Evolutionary conservation across 2,888 invertebrate species (phyloP), one percentile per base, ranked within the genome.

Genomic region (Temnothorax ravouxi): DNA sequence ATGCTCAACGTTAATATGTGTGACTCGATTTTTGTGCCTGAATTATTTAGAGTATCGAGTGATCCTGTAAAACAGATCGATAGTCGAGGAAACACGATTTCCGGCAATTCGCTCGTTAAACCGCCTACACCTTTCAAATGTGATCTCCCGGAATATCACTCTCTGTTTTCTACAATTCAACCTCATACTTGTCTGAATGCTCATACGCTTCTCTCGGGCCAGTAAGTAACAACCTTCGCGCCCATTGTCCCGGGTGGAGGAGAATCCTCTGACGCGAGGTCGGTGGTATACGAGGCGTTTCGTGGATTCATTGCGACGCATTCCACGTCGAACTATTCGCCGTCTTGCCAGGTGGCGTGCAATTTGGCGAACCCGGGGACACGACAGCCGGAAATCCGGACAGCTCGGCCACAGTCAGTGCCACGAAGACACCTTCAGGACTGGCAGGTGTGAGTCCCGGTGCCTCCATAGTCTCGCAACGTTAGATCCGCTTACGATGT

Each of bases 321-420:
- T 91, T 92, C 91, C 92, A 87, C 91, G 90, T 90, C 89, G 87
- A 92, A 91, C 89, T 89, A 92, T 92, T 92, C 91, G 92, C 92
- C 92, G 92, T 92, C 92, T 92, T 88, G 74, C 74, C 67, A 86
- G 86, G 81, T 87, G 88, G 89, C 89, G 88, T 89, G 90, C 89
- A 89, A 90, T 92, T 91, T 90, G 89, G 87, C 87, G 77, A 81
- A 59, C 77, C 84, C 82, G 74, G 29, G 88, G 72, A 84, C 81
- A 83, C 89, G 84, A 88, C 89, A 80, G 64, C 29, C 79, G 84
- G 88, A 88, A 88, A 89, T 89, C 89, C 89, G 85, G 82, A 66
- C 79, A 69, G 62, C 59, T 62, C 72, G 84, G 84, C 71, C 83
- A 25, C 83, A 80, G 66, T 76, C 71, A 66, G 44, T 69, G 80